Conservation (phyloP, 2,113 vertebrate genomes). For the Etia nguti region DNA sequence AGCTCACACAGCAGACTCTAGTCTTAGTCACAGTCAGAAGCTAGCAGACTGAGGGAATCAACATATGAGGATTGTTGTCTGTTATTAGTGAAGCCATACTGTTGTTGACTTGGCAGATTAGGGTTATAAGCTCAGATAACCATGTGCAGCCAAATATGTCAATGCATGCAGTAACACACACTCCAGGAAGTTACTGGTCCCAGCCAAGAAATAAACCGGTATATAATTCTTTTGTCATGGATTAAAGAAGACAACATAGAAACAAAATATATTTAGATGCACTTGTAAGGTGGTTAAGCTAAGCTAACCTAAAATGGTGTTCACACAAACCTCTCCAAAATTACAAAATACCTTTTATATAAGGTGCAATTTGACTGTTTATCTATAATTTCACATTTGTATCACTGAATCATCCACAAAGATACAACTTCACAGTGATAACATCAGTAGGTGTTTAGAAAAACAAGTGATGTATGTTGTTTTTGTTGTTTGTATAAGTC, state of each 20-base stretch:
- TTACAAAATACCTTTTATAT: not conserved
- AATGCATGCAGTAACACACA: not conserved
- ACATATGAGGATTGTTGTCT: not conserved
- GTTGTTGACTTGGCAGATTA: slow-evolving; percentile 27
- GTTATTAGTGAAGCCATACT: slow-evolving; percentile 9
- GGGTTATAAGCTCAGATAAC: slow-evolving; percentile 16
- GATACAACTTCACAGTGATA: not conserved
- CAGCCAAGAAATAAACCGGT: not conserved
- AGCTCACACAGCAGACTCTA: not conserved
- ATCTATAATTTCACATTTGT: not conserved
- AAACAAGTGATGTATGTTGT: not conserved
- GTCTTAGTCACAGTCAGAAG: not conserved
- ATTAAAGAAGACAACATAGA: not conserved
- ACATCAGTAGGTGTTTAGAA: not conserved
- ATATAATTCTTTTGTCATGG: not conserved
- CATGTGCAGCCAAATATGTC: slow-evolving; percentile 1
- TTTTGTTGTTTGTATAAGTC: not conserved
- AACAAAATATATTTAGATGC: not conserved
- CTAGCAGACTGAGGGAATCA: slow-evolving; percentile 6
- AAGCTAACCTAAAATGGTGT: not conserved
- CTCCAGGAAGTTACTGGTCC: not conserved
- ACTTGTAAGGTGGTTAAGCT: not conserved
- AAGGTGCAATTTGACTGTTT: not conserved
- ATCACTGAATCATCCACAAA: not conserved
- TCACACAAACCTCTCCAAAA: not conserved